Base-by-base conservation (phyloP, 2,113 vertebrate species). In the Neotoma lepida region DNA sequence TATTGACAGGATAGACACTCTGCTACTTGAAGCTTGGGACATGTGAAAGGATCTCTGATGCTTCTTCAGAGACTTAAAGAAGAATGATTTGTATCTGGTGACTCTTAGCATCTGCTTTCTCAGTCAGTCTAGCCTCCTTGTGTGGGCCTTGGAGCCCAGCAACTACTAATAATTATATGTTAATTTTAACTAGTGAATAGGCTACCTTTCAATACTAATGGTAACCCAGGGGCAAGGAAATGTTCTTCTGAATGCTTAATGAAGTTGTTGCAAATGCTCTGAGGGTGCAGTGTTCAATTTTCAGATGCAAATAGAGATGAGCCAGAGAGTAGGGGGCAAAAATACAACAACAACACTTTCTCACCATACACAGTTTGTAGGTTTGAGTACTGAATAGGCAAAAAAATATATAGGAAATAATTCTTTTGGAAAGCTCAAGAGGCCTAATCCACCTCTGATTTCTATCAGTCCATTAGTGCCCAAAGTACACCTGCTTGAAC, bases 351-450 rank as follows among this genome's bases (percentile, higher is more conserved):
- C 35, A 71, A 71, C n/a, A 68, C 71, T 94, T 87, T 85, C 71
- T 95, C 64, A 88, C 81, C 61, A 92, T 39, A 73, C 61, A 51
- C 54, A 35, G 46, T 70, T 20, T 80, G 58, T 86, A 86, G 33
- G 56, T 91, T 95, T 97, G 89, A 89, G 94, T 94, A 95, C 93
- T 85, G 61, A 93, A 92, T 10, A 91, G 94, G 92, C 64, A 86
- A 51, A 93, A 94, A 97, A 96, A 95, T 94, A 93, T 90, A 77
- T 58, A 68, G 78, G 74, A 96, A 96, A 96, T 96, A 97, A 95
- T 95, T 95, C 81, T 97, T 97, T 94, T 89, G 90, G 95, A 76
- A 95, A 96, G 91, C 89, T 97, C 95, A 95, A 96, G 96, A 96
- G 89, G 78, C 51, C 73, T 95, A 92, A 96, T 95, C 87, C 78